Evolutionary conservation across 2,797 vertebrate species (phyloP).

Genomic region (Coccyzus lansbergi): DNA sequence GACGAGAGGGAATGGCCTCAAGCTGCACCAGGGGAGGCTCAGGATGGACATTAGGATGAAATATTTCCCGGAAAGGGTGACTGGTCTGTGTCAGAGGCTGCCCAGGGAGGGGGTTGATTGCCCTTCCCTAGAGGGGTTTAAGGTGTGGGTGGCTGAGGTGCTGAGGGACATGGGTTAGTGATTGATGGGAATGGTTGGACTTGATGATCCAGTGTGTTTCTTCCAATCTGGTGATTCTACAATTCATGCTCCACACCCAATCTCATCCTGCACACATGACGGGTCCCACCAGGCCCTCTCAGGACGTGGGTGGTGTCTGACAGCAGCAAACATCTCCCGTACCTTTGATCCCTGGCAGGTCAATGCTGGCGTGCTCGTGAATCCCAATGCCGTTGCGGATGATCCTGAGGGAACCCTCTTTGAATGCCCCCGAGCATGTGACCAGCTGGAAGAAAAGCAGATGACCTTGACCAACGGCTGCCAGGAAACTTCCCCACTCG

Average conservation of each 20-base stretch:
- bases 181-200: too few species aligned
- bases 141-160: too few species aligned
- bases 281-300: rapidly evolving
- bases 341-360: conserved; percentile 97
- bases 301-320: rapidly evolving
- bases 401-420: conserved; percentile 96
- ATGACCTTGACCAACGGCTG: background rate
- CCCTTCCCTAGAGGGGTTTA: too few species aligned
- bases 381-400: conserved; percentile 98
- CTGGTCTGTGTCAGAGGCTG: too few species aligned
- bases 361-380: conserved; percentile 98
- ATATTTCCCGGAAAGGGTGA: too few species aligned
- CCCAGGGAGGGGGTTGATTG: too few species aligned
- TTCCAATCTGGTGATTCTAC: too few species aligned
- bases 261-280: rapidly evolving
- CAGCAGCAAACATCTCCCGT: background rate
- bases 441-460: conserved; percentile 84
- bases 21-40: too few species aligned
- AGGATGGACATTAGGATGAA: too few species aligned
- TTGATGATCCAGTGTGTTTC: too few species aligned
- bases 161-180: too few species aligned
- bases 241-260: background rate
- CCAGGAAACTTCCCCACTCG: background rate
- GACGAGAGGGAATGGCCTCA: too few species aligned
- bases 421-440: conserved; percentile 97